Evolutionary conservation across 1,140 invertebrate species (phyloP), one percentile per base, ranked within the genome.

Genomic region (Eupristina koningsbergeri): DNA sequence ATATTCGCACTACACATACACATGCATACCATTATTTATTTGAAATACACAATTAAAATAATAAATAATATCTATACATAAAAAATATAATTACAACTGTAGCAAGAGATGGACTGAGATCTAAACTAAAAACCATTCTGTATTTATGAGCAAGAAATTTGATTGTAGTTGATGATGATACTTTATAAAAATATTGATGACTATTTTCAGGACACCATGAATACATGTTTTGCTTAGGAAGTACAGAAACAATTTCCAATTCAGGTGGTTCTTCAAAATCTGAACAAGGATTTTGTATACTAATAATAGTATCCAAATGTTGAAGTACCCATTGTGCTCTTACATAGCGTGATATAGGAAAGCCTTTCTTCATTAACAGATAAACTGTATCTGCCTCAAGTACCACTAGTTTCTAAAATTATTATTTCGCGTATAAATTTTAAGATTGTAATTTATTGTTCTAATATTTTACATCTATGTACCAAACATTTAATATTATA

Each of bases 61-160:
- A n/a, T n/a, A n/a, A n/a, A n/a, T 19, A 71, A 67, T 36, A 77
- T 81, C 17, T 63, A 58, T 77, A 53, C 53, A 29, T 45, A 15
- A 7, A 36, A 45, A 45, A 34, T 53, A 77, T 78, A 95, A 89
- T 91, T 86, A 92, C 95, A 73, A 97, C 95, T 87, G 95, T 94
- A 45, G 95, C 94, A 83, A 95, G 93, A 6, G 96, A 97, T 31
- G 96, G 96, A 91, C 96, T 97, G 85, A 97, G 93, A 91, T 97
- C 96, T 75, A 97, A 92, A 88, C 96, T 95, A 91, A 96, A 96
- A 36, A 96, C 95, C 84, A 96, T 93, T 82, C 95, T 90, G 88
- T 97, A 96, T 81, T 93, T 93, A 87, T 90, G 94, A 79, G 89
- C 94, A 86, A 93, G 93, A 91, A 92, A 94, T 87, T 93, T 91